Percentiles rank a stretch among this genome's conserved stretches.
These are phyloP conservation scores for Stenodera caucasica DNA, from an alignment of 2,888 invertebrate species.

Conservation along the genomic window DNA sequence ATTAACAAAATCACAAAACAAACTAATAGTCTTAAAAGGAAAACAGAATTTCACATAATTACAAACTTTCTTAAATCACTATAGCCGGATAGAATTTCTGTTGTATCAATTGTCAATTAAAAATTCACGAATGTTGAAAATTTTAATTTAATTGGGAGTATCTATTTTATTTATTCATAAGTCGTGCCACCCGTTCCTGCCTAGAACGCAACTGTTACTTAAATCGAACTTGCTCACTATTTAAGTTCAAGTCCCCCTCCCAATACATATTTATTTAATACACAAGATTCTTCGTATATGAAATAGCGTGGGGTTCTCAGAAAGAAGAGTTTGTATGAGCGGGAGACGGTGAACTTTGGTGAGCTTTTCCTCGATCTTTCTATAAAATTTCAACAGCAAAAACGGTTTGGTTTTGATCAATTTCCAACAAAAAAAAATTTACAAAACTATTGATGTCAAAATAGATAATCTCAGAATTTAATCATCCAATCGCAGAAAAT, in stretches of 20 bases:
- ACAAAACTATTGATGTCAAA: too few species aligned
- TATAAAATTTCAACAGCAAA: too few species aligned
- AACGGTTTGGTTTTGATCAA: background rate
- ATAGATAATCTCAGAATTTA: background rate
- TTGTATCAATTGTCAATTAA: too few species aligned
- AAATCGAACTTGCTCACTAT: constrained; percentile 24
- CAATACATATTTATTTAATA: too few species aligned
- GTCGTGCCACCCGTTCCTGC: constrained; percentile 8
- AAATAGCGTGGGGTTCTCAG: constrained; percentile 16
- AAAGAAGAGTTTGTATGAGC: background rate
- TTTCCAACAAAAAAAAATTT: constrained; percentile 5
- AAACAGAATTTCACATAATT: constrained; percentile 21
- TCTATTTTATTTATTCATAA: too few species aligned
- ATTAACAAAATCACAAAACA: background rate
- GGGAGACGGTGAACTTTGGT: background rate
- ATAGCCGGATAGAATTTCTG: too few species aligned
- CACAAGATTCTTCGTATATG: constrained; percentile 11
- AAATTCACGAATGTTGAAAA: too few species aligned
- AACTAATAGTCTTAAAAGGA: too few species aligned
- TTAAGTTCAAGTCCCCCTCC: constrained; percentile 28
- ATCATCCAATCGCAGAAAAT: background rate
- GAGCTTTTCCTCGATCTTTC: too few species aligned
- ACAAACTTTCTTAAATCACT: constrained; percentile 7
- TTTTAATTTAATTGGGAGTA: too few species aligned
- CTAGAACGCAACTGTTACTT: constrained; percentile 21